These are phyloP conservation scores for Hypothenemus hampei DNA, from an alignment of 1,140 invertebrate species.

Conservation along the genomic window DNA sequence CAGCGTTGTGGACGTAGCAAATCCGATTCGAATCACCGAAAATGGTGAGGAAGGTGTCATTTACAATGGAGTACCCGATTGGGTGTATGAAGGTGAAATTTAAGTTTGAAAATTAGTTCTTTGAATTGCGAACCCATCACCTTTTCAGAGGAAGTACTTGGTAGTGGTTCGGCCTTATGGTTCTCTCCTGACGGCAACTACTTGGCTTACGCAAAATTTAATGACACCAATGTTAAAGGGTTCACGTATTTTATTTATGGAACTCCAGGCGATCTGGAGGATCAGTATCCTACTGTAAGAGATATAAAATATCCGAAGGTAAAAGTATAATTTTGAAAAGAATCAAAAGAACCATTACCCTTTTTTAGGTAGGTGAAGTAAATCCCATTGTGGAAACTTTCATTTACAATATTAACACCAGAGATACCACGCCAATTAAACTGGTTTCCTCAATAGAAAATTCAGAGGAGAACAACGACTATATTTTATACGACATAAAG, in stretches of 20 bases:
- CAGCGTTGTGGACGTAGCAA: slow-evolving; percentile 2
- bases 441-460: slow-evolving; percentile 20
- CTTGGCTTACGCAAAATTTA: slow-evolving; percentile 78
- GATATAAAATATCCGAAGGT: slow-evolving; percentile 86
- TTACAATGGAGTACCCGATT: slow-evolving; percentile 75
- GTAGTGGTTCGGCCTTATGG: slow-evolving; percentile 82
- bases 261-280: slow-evolving; percentile 55
- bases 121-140: not conserved
- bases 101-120: not conserved
- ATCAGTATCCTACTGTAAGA: slow-evolving; percentile 62
- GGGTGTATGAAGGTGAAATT: slow-evolving; percentile 61
- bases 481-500: slow-evolving; percentile 27
- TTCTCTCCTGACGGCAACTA: slow-evolving; percentile 75
- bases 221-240: slow-evolving; percentile 66
- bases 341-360: not conserved
- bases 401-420: slow-evolving; percentile 42
- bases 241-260: slow-evolving; percentile 64
- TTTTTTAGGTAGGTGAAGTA: slow-evolving; percentile 59
- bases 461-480: slow-evolving; percentile 27
- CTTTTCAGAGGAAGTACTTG: slow-evolving; percentile 81
- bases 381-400: slow-evolving; percentile 71
- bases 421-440: slow-evolving; percentile 24
- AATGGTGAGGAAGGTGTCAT: slow-evolving; percentile 55
- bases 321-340: slow-evolving; percentile 18
- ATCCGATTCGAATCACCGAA: slow-evolving; percentile 45